Percentiles rank a stretch among this genome's conserved stretches.
These are phyloP conservation scores for Neomonachus schauinslandi DNA, from an alignment of 2,113 vertebrate species.

Conservation along the genomic window DNA sequence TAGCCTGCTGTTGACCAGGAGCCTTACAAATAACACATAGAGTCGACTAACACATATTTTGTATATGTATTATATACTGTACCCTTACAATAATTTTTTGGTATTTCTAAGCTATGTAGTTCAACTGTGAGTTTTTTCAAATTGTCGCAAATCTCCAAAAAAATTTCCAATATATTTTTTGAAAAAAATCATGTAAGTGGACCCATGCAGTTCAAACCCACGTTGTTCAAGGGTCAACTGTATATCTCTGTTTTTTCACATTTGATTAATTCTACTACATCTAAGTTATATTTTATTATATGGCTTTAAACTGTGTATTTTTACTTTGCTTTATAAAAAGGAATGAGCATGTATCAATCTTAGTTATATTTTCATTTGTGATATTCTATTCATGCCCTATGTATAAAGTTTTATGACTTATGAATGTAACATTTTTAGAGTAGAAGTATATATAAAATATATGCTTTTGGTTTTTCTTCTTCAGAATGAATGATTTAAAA, in stretches of 20 bases:
- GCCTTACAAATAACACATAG: neutral
- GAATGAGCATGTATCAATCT: neutral
- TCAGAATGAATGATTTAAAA: neutral
- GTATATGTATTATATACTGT: neutral
- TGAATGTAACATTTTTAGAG: neutral
- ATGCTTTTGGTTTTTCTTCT: neutral
- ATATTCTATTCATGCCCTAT: neutral
- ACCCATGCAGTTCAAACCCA: neutral
- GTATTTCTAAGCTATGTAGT: neutral
- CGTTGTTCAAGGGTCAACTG: neutral
- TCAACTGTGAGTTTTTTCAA: neutral
- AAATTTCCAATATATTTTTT: neutral
- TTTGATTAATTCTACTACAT: neutral
- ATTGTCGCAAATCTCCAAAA: neutral
- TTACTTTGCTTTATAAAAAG: slow-evolving; percentile 25
- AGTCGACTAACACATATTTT: neutral
- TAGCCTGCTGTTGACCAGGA: neutral
- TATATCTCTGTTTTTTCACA: neutral
- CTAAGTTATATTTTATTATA: neutral
- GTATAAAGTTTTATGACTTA: slow-evolving; percentile 14
- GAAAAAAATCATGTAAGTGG: neutral
- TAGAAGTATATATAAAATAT: neutral
- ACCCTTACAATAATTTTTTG: neutral
- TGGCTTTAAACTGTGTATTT: neutral
- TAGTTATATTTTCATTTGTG: neutral